These are phyloP conservation scores for Tragelaphus buxtoni DNA, from an alignment of 2,113 vertebrate species.

Conservation along the genomic window DNA sequence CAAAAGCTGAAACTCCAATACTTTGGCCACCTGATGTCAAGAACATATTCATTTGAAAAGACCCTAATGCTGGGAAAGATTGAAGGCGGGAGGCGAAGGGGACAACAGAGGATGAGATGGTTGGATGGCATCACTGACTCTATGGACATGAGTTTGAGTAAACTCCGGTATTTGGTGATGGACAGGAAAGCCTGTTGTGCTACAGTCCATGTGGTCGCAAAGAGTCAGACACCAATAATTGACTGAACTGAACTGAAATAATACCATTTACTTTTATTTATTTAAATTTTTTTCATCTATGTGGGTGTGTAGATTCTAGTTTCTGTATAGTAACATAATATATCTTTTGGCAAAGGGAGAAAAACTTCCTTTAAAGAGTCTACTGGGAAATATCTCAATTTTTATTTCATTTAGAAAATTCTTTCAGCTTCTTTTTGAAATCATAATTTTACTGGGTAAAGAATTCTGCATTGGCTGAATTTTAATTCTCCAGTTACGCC, in stretches of 20 bases:
- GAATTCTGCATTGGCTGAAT: not conserved
- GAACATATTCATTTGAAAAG: not conserved
- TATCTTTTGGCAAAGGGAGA: not conserved
- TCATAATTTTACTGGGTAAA: not conserved
- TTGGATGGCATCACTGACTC: not conserved
- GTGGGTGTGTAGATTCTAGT: not conserved
- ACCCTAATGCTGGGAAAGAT: not conserved
- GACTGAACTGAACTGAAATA: not conserved
- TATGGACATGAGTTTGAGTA: not conserved
- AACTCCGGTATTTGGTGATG: accelerated
- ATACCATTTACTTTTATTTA: not conserved
- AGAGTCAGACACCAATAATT: not conserved
- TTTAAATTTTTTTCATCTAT: not conserved
- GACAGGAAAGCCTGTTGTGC: not conserved
- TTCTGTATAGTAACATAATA: not conserved
- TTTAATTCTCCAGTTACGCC: not conserved
- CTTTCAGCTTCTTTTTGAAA: not conserved
- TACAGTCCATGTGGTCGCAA: not conserved
- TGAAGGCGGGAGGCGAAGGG: not conserved
- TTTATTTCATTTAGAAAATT: not conserved
- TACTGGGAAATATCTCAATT: not conserved
- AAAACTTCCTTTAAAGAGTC: not conserved
- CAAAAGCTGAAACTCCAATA: not conserved
- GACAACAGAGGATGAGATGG: not conserved
- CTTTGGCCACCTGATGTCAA: not conserved